Conservation (phyloP, 2,888 invertebrate genomes). For the Dioctria rufipes region DNA sequence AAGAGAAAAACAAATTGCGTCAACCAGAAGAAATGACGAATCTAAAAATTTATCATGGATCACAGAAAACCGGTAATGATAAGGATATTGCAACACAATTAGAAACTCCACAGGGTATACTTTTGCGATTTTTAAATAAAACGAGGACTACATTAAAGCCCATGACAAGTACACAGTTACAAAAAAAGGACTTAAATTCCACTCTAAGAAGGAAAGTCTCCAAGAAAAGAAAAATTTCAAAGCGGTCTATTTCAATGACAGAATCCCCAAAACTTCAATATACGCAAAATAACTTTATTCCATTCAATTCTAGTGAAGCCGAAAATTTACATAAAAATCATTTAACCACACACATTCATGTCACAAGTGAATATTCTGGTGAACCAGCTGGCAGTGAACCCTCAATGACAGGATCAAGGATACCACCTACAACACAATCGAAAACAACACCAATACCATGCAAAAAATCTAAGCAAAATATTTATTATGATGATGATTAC, state of each 20-base stretch:
- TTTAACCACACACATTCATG: conserved; percentile 60
- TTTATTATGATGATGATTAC: conserved; percentile 35
- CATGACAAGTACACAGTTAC: neutral
- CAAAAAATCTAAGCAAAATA: neutral
- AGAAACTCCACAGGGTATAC: neutral
- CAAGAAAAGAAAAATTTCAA: conserved; percentile 3
- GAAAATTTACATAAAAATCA: conserved; percentile 56
- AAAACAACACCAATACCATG: neutral
- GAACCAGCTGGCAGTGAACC: neutral
- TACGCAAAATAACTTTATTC: neutral
- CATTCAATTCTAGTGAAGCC: neutral
- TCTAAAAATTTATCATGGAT: too few relatives aligned
- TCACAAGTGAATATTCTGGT: conserved; percentile 56
- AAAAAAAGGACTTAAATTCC: neutral
- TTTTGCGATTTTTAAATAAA: neutral
- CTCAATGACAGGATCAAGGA: neutral
- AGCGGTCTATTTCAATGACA: neutral
- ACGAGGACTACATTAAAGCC: neutral
- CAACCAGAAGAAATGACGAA: too few relatives aligned
- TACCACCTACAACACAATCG: neutral
- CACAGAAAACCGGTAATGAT: neutral
- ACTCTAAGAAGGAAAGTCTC: neutral
- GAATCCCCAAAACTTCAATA: neutral
- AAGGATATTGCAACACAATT: conserved; percentile 7
- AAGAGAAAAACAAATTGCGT: too few relatives aligned